A percentile compares a stretch with the other conserved stretches of the same genome.
Conservation (phyloP, 2,113 vertebrate species). For the Tragelaphus buxtoni region DNA sequence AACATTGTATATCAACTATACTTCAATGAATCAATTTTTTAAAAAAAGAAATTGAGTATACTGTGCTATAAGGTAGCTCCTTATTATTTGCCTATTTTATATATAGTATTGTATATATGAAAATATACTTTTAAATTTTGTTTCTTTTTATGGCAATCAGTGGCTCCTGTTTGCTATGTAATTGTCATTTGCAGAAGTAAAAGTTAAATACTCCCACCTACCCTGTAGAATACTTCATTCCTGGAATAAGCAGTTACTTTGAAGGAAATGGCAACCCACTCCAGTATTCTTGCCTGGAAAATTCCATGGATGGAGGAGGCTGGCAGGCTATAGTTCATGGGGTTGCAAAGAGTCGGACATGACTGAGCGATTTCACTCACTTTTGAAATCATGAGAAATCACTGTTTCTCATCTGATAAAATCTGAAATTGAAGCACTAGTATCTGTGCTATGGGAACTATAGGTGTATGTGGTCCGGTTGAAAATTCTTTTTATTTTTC, state of each 20-base stretch:
- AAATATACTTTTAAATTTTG: conserved; percentile 41
- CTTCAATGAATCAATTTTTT: neutral
- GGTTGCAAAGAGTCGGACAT: neutral
- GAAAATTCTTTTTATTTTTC: neutral
- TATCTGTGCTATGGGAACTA: neutral
- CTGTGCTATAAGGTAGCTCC: neutral
- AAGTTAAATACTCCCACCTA: neutral
- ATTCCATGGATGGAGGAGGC: neutral
- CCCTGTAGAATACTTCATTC: neutral
- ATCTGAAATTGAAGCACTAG: neutral
- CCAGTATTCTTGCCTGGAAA: neutral
- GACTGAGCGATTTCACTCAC: neutral
- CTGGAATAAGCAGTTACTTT: neutral
- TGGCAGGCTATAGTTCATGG: neutral
- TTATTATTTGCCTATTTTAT: neutral
- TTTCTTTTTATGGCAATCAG: neutral
- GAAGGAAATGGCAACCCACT: neutral
- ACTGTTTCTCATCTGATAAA: neutral
- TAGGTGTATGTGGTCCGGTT: neutral
- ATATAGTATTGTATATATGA: neutral
- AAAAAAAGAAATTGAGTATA: neutral
- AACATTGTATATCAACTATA: neutral
- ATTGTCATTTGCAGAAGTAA: neutral
- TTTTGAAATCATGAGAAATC: neutral
- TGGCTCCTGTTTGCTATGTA: neutral